Percentiles rank a stretch among this genome's conserved stretches.
phyloP scores from a whole-genome alignment of 2,888 invertebrate genomes.

The Aphidius colemani region DNA sequence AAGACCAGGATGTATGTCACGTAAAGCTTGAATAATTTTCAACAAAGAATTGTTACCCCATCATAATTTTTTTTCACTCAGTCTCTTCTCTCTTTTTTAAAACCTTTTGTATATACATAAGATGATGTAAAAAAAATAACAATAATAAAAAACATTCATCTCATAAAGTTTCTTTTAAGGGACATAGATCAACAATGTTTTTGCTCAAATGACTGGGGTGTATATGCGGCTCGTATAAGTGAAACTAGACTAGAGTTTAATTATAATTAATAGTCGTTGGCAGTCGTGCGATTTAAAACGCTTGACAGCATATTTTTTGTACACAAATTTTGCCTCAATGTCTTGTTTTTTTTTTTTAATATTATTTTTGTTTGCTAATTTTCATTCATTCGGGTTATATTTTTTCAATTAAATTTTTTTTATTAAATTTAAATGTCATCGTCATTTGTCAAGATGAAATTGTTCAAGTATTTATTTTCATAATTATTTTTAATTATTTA shows the following conservation, averaged over 20 bases:
- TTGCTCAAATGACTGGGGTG: constrained; percentile 53
- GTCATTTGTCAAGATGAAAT: too few species aligned
- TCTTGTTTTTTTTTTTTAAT: too few species aligned
- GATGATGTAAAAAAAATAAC: too few species aligned
- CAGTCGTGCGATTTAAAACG: constrained; percentile 3
- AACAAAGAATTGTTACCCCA: constrained; percentile 6
- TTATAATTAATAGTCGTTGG: constrained; percentile 29
- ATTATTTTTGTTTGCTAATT: too few species aligned
- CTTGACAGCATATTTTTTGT: neutral
- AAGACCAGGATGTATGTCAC: neutral
- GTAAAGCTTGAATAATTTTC: constrained; percentile 8
- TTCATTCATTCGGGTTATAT: too few species aligned
- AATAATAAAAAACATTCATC: neutral
- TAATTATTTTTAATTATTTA: too few species aligned
- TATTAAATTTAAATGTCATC: too few species aligned
- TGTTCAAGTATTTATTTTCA: too few species aligned
- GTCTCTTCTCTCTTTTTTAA: neutral
- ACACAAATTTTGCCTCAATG: too few species aligned
- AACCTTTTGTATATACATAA: too few species aligned
- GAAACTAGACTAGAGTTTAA: constrained; percentile 25
- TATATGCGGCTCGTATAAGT: constrained; percentile 36
- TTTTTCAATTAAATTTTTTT: neutral
- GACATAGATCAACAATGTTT: constrained; percentile 56
- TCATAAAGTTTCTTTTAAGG: constrained; percentile 32
- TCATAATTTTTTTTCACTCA: neutral